Conservation (phyloP, 2,888 invertebrate genomes). For the Lordiphosa andalusiaca region DNA sequence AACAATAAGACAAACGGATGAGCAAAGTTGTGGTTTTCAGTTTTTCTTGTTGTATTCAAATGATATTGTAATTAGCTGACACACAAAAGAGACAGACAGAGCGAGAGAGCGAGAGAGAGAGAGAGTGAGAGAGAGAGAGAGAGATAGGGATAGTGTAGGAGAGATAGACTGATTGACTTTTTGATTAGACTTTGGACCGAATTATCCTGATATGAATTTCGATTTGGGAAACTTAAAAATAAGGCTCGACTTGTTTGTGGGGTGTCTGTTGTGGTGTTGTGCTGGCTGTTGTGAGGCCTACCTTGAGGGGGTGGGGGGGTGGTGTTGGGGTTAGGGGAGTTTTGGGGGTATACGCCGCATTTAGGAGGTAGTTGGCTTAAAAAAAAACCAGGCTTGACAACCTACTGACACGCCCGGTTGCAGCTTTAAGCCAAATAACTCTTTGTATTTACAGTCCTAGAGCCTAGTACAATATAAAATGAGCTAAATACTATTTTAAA, state of each 20-base stretch:
- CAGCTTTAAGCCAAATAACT: slow-evolving; percentile 54
- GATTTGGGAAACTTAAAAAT: slow-evolving; percentile 45
- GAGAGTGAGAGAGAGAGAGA: slow-evolving; percentile 20
- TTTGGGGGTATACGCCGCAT: slow-evolving; percentile 51
- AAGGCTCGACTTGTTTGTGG: slow-evolving; percentile 37
- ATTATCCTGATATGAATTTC: slow-evolving; percentile 35
- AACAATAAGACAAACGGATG: slow-evolving; percentile 49
- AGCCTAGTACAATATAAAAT: no score
- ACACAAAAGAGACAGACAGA: slow-evolving; percentile 26
- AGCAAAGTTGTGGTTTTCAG: slow-evolving; percentile 54
- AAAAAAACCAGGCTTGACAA: slow-evolving; percentile 30
- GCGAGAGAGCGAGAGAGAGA: slow-evolving; percentile 21
- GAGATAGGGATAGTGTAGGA: slow-evolving; percentile 19
- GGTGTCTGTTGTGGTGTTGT: slow-evolving; percentile 32
- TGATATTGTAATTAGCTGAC: slow-evolving; percentile 46
- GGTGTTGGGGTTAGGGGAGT: no score
- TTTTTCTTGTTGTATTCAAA: slow-evolving; percentile 45
- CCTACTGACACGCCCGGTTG: neutral
- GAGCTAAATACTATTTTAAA: no score
- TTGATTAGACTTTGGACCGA: slow-evolving; percentile 42
- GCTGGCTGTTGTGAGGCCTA: slow-evolving; percentile 23
- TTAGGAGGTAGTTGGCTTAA: slow-evolving; percentile 46
- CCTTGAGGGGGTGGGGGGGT: neutral
- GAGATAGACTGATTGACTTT: slow-evolving; percentile 19
- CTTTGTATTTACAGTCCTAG: slow-evolving; percentile 53